Evolutionary conservation across 2,888 invertebrate species (phyloP), one percentile per base, ranked within the genome.

Genomic region (Melanostoma mellinum): DNA sequence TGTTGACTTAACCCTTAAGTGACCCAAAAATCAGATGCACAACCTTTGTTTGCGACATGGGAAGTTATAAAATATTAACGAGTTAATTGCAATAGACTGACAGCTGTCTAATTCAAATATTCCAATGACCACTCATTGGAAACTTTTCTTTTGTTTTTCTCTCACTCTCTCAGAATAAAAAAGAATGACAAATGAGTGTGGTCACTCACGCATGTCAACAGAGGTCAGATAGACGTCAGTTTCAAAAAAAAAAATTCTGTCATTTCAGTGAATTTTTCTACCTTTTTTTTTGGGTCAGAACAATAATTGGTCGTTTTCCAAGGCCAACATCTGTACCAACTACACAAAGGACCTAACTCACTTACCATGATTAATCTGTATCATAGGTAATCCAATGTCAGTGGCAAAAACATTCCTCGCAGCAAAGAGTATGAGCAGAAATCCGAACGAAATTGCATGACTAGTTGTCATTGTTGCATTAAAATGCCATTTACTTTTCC

Each of bases 351-450:
- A 32, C 6, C 3, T n/a, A 42, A 35, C 42, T 46, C 87, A 88
- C 90, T 88, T 87, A 90, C 90, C 90, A 87, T 89, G 89, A 88
- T 89, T 90, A 86, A 90, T 89, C 88, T 90, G 90, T 87, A 90
- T 89, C 85, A 90, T 86, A 75, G 90, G 88, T 86, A 90, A 86
- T 61, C 88, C 89, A 86, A 86, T 85, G 85, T 88, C 87, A 33
- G 82, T 82, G 63, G 74, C 67, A 6, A 79, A 40, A 44, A 71
- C 74, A 71, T 10, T 55, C 4, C 35, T 71, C 30, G 20, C 55
- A 46, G 69, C 5, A 35, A 79, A 48, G 36, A 50, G 6, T 42
- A 79, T 8, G 0, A 84, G 42, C 53, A 75, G 9, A 30, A 75
- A 6, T 61, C 67, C 35, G 38, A 78, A 55, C 32, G 67, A 56